Percentiles rank a stretch among this genome's conserved stretches.
Evolutionary conservation across 2,113 vertebrate species (phyloP).

Genomic region (Percopsis transmontana): DNA sequence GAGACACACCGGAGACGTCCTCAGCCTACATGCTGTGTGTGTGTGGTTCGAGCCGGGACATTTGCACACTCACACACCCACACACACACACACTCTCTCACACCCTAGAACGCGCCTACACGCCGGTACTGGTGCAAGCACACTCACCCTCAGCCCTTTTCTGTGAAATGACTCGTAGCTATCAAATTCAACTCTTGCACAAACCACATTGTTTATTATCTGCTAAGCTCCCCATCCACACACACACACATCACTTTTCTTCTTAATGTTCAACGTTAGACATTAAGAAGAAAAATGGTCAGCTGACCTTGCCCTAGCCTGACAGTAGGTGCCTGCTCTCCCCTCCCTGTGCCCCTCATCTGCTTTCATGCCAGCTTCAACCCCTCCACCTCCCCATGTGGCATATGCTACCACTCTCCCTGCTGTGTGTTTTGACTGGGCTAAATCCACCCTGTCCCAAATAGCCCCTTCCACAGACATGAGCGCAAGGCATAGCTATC

Average conservation of each 20-base stretch:
- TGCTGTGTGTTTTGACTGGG: constrained; percentile 59
- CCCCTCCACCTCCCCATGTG: constrained; percentile 33
- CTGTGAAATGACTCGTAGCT: constrained; percentile 7
- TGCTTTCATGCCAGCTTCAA: constrained; percentile 31
- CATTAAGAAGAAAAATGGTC: too few relatives aligned
- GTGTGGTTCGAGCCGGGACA: constrained; percentile 46
- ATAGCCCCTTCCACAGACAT: constrained; percentile 38
- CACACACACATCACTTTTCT: constrained; percentile 48
- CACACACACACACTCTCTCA: constrained; percentile 32
- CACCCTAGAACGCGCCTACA: constrained; percentile 8
- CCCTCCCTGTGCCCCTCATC: constrained; percentile 29
- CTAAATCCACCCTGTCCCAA: constrained; percentile 49
- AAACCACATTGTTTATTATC: constrained; percentile 54
- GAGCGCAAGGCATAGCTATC: constrained; percentile 44
- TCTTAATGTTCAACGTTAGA: constrained; percentile 39
- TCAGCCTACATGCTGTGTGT: constrained; percentile 38
- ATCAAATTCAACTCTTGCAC: constrained; percentile 46
- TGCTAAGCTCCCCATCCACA: constrained; percentile 32
- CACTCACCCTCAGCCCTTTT: background rate
- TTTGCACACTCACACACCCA: constrained; percentile 18
- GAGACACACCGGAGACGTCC: constrained; percentile 61
- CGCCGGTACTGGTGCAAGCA: background rate
- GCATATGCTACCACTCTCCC: constrained; percentile 41
- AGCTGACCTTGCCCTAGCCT: background rate
- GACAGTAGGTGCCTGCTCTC: constrained; percentile 20